Evolutionary conservation across 2,888 invertebrate species (phyloP), one percentile per base, ranked within the genome.

Genomic region (Adineta ricciae): DNA sequence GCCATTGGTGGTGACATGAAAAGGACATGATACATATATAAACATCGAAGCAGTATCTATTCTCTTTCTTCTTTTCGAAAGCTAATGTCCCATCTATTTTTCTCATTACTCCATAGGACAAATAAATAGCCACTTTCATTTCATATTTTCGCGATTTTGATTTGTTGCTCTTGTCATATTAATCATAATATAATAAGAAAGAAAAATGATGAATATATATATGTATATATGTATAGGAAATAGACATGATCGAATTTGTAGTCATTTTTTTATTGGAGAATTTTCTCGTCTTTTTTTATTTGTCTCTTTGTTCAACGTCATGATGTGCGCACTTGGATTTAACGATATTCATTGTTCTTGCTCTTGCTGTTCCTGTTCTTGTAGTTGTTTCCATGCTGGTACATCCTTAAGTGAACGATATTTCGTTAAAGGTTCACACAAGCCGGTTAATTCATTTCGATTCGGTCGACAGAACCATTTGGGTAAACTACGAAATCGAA

Each of bases 401-500:
- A 16, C 19, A 64, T 64, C 64, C 32, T 64, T 64, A 32, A 64
- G 64, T 64, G 78, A 78, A 78, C 41, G 78, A 41, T 78, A 78
- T 78, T 41, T 78, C 1, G 78, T 41, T 21, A 41, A 9, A 3
- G 78, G 78, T 19, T 41, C 7, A 41, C 78, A 78, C 0, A 78
- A 8, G 24, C 24, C 78, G 41, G 2, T 32, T 38, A 41, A 24
- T 24, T 78, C 41, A 41, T 41, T 41, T 11, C 78, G 78, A 38
- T 78, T 78, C 3, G 78, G 78, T 24, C 78, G 78, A 78, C 78
- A 78, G 24, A 78, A 78, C 41, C 38, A 78, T 78, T 78, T 78
- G 4, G 78, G 78, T 7, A 78, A 21, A 41, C 78, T 78, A 41
- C 78, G 78, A 78, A 78, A 78, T 41, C 78, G 78, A 78, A 78